These are phyloP conservation scores for Theonella swinhoei DNA, from an alignment of 37 sponge, comb jelly and placozoan species.

Conservation along the genomic window DNA sequence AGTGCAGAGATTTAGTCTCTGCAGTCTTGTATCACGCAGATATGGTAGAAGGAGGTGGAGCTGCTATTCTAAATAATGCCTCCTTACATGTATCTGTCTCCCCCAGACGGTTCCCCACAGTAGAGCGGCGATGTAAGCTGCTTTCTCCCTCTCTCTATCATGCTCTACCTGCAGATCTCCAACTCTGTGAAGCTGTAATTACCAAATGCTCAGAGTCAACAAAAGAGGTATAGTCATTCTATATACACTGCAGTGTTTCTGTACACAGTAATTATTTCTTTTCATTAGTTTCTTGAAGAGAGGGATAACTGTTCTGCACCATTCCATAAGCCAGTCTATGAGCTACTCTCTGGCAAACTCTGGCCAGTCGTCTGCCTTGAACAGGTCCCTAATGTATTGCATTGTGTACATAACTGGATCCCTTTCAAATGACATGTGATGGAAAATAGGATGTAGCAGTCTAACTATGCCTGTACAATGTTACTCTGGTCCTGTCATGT, in stretches of 20 bases:
- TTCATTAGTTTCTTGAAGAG: constrained; percentile 49
- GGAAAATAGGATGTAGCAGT: no score
- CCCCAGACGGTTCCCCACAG: constrained; percentile 76
- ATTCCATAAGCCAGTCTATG: constrained; percentile 63
- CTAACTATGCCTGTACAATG: not conserved
- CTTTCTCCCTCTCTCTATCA: constrained; percentile 21
- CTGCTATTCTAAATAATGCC: constrained; percentile 3
- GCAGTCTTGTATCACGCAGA: not conserved
- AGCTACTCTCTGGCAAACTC: constrained; percentile 73
- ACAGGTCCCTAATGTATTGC: constrained; percentile 36
- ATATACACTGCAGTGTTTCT: not conserved
- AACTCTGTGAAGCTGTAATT: constrained; percentile 44
- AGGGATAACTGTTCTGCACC: constrained; percentile 60
- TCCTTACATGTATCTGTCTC: not conserved
- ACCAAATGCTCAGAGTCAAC: constrained; percentile 36
- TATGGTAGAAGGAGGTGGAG: not conserved
- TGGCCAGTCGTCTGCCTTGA: constrained; percentile 87
- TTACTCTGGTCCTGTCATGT: not conserved
- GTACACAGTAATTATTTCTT: not conserved
- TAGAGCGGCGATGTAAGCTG: constrained; percentile 63
- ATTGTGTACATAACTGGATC: not conserved
- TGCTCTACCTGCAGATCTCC: constrained; percentile 52
- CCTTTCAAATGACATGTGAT: no score
- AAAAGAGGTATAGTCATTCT: constrained; percentile 14
- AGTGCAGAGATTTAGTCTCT: not conserved